Base-by-base conservation (phyloP, 2,888 invertebrate species). In the Brachylomia viminalis region DNA sequence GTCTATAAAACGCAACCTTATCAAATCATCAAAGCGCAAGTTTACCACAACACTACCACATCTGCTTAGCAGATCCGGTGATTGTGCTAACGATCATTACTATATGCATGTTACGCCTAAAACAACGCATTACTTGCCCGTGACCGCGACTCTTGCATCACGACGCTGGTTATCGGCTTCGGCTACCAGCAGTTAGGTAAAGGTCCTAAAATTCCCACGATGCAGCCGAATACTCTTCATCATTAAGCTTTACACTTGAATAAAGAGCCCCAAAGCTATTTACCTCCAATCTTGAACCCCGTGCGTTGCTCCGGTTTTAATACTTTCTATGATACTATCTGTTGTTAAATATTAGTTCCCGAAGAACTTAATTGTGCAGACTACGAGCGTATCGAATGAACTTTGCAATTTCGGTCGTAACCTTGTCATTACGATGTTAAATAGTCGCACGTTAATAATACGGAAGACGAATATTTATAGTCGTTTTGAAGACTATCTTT, bases 121-220 rank as follows among this genome's bases (percentile, higher is more conserved):
- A 86, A 86, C 78, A 88, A 87, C 76, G 72, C 74, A 86, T 87
- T 83, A 84, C 83, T 62, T 85, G 91, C 91, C 92, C 93, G 86
- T 93, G 93, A 92, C 92, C 91, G 89, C 83, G 71, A 70, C 77
- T 68, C 84, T 91, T 92, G 88, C 90, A 85, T 89, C 90, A 90
- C 67, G 47, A 33, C 68, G 45, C 45, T 67, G 52, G 67, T 69
- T 77, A 77, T 81, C 76, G 78, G 54, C 80, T 76, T 70, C 71
- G 42, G 64, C 74, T 75, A 79, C 72, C 59, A 75, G 42, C 83
- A 59, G 74, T 15, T 56, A 66, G 71, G 61, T 76, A 91, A 90
- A 91, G 88, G 90, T 88, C 77, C 86, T 77, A 72, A 75, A 85
- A 71, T 90, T 91, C 91, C 79, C 90, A 91, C 91, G 90, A 77